Evolutionary conservation across 2,113 vertebrate genomes (phyloP).

Genomic region (Elgaria multicarinata): DNA sequence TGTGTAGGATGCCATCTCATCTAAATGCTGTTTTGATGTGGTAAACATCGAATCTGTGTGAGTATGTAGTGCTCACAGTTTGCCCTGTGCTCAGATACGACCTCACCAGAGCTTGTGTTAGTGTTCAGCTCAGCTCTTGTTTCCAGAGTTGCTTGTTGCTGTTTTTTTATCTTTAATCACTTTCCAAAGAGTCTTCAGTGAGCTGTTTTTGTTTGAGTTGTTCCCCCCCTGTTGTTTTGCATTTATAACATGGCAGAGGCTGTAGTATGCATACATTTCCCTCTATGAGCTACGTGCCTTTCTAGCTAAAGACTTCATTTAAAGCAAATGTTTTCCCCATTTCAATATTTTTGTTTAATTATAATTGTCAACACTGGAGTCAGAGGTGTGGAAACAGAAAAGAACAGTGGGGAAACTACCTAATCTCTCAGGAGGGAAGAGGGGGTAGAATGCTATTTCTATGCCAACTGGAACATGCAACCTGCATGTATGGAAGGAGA

Average conservation of each 20-base stretch:
- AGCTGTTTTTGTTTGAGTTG: conserved; percentile 26
- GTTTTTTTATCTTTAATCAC: background rate
- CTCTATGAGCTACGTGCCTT: background rate
- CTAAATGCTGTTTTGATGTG: background rate
- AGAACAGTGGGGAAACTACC: background rate
- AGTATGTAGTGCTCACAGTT: background rate
- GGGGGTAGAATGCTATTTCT: background rate
- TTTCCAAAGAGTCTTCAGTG: conserved; percentile 36
- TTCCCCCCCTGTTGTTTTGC: background rate
- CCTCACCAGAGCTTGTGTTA: background rate
- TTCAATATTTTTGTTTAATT: conserved; percentile 11
- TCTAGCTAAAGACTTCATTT: conserved; percentile 27
- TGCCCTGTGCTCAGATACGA: too few species aligned
- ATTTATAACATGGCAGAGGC: conserved; percentile 29
- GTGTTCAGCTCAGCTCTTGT: background rate
- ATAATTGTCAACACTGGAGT: background rate
- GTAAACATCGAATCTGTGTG: background rate
- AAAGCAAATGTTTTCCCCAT: background rate
- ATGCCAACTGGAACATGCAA: background rate
- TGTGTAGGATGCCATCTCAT: background rate
- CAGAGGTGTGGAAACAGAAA: background rate
- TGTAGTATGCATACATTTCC: background rate
- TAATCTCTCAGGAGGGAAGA: fast-evolving
- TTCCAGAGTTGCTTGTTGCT: background rate
- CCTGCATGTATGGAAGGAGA: background rate